These are phyloP conservation scores for Crossaster papposus DNA, from an alignment of 53 echinoderm and acorn worm genomes.

Conservation along the genomic window DNA sequence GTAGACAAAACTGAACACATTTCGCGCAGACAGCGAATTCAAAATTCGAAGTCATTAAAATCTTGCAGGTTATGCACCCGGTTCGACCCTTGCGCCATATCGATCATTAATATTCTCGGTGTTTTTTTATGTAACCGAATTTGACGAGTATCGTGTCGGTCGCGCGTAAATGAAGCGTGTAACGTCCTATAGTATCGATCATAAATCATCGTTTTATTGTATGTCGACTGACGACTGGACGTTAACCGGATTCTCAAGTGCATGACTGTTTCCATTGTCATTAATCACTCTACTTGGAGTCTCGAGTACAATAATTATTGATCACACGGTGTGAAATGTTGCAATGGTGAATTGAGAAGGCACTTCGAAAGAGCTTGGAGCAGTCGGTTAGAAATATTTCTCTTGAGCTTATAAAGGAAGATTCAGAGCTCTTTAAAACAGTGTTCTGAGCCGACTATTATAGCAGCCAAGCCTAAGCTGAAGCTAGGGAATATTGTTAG, in stretches of 20 bases:
- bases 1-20: too few species aligned
- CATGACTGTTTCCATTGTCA: neutral
- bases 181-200: conserved; percentile 34
- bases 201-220: conserved; percentile 23
- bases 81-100: neutral
- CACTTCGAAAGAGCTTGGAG: neutral
- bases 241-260: conserved; percentile 45
- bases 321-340: neutral
- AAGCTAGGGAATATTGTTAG: too few species aligned
- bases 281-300: conserved; percentile 31
- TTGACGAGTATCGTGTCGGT: conserved; percentile 32
- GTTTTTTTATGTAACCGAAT: conserved; percentile 8
- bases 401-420: too few species aligned
- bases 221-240: conserved; percentile 38
- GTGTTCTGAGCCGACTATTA: too few species aligned
- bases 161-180: conserved; percentile 30
- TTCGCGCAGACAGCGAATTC: too few species aligned
- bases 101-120: conserved; percentile 32
- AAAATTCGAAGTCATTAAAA: neutral
- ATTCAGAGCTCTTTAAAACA: too few species aligned
- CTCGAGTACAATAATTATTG: neutral
- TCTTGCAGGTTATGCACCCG: conserved; percentile 2
- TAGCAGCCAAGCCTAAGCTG: too few species aligned
- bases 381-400: too few species aligned
- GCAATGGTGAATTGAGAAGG: neutral